Conservation (phyloP, 2,888 invertebrate genomes). For the Drosophila prolongata region DNA sequence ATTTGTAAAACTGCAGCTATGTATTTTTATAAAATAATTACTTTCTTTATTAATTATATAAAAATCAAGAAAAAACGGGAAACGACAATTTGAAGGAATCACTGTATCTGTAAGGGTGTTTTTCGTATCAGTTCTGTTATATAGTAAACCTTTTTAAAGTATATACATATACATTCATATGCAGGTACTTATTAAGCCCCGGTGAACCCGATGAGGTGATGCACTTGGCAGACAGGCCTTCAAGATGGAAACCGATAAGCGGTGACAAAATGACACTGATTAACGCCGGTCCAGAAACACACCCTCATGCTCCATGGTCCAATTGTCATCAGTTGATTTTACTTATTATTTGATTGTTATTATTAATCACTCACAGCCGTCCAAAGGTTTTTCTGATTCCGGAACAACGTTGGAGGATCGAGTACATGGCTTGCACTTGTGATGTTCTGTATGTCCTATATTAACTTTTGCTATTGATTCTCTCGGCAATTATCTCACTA, state of each 20-base stretch:
- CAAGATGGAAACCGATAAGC: conserved; percentile 20
- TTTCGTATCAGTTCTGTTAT: not conserved
- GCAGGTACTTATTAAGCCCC: conserved; percentile 12
- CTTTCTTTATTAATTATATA: too few relatives aligned
- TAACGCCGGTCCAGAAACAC: conserved; percentile 8
- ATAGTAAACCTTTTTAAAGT: conserved; percentile 2
- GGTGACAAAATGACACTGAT: conserved; percentile 35
- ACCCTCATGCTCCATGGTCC: conserved; percentile 24
- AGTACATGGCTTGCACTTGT: conserved; percentile 44
- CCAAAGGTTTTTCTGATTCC: conserved; percentile 47
- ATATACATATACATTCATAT: not conserved
- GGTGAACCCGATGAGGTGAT: conserved; percentile 29
- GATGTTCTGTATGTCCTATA: conserved; percentile 2
- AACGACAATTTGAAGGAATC: too few relatives aligned
- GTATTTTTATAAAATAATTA: too few relatives aligned
- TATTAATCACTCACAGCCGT: conserved; percentile 48
- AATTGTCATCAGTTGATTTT: conserved; percentile 1
- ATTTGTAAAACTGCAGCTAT: too few relatives aligned
- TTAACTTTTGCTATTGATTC: conserved; percentile 4
- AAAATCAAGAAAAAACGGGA: too few relatives aligned
- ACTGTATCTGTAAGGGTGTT: not conserved
- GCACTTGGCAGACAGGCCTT: conserved; percentile 34
- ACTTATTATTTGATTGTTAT: conserved; percentile 4
- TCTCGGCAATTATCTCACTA: not conserved
- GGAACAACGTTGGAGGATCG: conserved; percentile 36